Evolutionary conservation across 2,113 vertebrate genomes (phyloP).

Genomic region (Odontophorus gujanensis): DNA sequence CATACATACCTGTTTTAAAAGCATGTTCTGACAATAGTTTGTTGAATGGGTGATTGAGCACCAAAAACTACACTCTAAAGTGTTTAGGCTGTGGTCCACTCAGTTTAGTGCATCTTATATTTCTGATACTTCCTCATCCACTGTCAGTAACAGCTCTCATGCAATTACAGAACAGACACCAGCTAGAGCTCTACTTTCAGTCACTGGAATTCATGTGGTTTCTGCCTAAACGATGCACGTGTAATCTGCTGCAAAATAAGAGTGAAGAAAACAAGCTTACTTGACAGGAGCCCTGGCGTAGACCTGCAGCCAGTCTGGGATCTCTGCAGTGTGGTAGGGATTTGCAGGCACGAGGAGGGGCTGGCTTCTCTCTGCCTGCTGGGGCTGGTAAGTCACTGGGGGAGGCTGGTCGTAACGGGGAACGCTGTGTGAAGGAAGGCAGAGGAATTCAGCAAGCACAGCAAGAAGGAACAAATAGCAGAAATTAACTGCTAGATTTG

Average conservation of each 20-base stretch:
- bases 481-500: neutral
- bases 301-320: slow-evolving; percentile 98
- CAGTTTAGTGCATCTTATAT: neutral
- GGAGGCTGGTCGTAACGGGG: slow-evolving; percentile 98
- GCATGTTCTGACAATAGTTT: neutral
- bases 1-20: too few relatives aligned
- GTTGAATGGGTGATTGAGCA: neutral
- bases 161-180: accelerated
- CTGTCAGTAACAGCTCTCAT: neutral
- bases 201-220: accelerated
- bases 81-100: neutral
- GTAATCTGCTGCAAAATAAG: neutral
- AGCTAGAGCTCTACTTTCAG: neutral
- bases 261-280: slow-evolving; percentile 72
- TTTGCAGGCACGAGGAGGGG: slow-evolving; percentile 95
- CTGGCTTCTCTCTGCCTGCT: slow-evolving; percentile 88
- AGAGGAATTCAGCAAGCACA: neutral
- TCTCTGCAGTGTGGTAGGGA: slow-evolving; percentile 96
- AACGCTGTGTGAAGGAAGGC: slow-evolving; percentile 78
- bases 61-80: neutral
- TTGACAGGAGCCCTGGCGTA: slow-evolving; percentile 96
- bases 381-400: slow-evolving; percentile 91
- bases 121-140: accelerated
- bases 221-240: neutral
- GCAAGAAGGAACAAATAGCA: neutral